Conservation (phyloP, 1,140 invertebrate genomes). For the Drosophila busckii region DNA sequence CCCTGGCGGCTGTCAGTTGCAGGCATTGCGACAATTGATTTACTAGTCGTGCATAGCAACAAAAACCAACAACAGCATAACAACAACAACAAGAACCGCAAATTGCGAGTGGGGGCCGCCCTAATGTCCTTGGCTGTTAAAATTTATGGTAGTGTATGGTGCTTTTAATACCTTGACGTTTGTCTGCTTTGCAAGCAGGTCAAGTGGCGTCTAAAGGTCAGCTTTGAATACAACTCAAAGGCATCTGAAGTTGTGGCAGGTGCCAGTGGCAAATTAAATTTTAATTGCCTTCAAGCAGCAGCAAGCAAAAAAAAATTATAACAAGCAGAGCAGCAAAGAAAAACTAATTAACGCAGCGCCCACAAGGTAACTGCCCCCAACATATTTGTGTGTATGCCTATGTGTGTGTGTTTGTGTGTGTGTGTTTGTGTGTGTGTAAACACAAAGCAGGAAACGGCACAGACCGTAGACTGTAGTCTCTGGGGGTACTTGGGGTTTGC, state of each 20-base stretch:
- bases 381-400: neutral
- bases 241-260: constrained; percentile 19
- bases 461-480: constrained; percentile 13
- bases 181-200: constrained; percentile 55
- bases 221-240: constrained; percentile 31
- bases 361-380: constrained; percentile 8
- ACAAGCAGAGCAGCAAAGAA: constrained; percentile 19
- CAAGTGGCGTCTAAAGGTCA: constrained; percentile 65
- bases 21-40: constrained; percentile 67
- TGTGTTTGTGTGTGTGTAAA: neutral
- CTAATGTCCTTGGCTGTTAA: constrained; percentile 51
- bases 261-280: constrained; percentile 40
- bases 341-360: constrained; percentile 62
- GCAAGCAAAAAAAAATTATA: constrained; percentile 1
- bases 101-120: constrained; percentile 3
- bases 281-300: constrained; percentile 24
- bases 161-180: constrained; percentile 46
- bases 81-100: neutral
- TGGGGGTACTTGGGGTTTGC: constrained; percentile 13
- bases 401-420: neutral
- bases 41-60: constrained; percentile 43
- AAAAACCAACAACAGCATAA: constrained; percentile 4
- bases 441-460: constrained; percentile 9
- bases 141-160: constrained; percentile 55
- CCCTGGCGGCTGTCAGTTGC: constrained; percentile 44